A percentile compares a stretch with the other conserved stretches of the same genome.
Evolutionary conservation across 2,797 vertebrate species (phyloP).

Genomic region (Rhinophrynus dorsalis): DNA sequence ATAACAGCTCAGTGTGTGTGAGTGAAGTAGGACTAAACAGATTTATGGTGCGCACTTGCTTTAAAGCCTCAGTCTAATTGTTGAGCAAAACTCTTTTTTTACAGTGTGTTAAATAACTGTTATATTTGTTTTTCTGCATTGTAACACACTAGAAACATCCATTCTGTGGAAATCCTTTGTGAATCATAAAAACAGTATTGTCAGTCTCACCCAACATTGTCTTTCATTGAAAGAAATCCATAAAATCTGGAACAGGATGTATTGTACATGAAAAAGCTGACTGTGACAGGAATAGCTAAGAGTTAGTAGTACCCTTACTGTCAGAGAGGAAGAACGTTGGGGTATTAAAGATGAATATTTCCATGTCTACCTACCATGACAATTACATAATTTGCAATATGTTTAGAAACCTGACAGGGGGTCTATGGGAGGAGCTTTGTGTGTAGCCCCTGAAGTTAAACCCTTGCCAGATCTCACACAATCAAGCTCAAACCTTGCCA

Average conservation of each 20-base stretch:
- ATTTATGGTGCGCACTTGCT: conserved; percentile 6
- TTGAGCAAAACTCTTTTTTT: conserved; percentile 35
- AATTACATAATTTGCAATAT: too few relatives aligned
- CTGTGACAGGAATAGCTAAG: conserved; percentile 33
- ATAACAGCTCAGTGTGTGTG: too few relatives aligned
- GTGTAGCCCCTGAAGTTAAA: too few relatives aligned
- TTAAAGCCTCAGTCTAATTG: conserved; percentile 27
- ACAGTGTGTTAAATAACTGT: conserved; percentile 43
- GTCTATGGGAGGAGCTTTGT: too few relatives aligned
- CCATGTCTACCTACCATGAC: too few relatives aligned
- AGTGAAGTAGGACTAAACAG: not conserved
- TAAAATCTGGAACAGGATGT: conserved; percentile 3
- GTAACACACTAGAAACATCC: conserved; percentile 26
- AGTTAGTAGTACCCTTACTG: too few relatives aligned
- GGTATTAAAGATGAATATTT: too few relatives aligned
- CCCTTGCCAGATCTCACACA: too few relatives aligned
- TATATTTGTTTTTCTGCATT: conserved; percentile 33
- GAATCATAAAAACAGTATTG: conserved; percentile 27
- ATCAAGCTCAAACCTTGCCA: too few relatives aligned
- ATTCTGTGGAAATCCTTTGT: conserved; percentile 2
- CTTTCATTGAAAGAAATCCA: conserved; percentile 24
- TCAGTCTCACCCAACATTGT: conserved; percentile 4
- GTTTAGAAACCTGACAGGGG: too few relatives aligned
- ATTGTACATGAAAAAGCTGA: not conserved
- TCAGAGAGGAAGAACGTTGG: too few relatives aligned